Conservation (phyloP, 1,140 invertebrate species). For the Heliconius hermathena region DNA sequence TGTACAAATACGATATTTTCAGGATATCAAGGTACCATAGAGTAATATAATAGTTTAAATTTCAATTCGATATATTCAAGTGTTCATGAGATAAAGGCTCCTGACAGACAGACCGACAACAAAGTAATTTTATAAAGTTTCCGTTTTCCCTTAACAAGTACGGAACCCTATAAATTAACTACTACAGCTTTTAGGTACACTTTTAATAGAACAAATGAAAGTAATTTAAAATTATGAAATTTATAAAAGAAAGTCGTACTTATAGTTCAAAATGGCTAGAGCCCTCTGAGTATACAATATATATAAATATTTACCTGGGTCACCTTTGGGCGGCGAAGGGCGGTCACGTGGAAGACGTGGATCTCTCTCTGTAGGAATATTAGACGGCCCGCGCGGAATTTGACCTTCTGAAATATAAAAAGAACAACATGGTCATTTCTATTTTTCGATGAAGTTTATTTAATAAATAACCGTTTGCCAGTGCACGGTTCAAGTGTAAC, state of each 20-base stretch:
- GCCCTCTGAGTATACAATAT: not conserved
- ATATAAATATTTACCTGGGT: conserved; percentile 75
- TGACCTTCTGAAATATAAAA: conserved; percentile 87
- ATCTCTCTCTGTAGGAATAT: conserved; percentile 85
- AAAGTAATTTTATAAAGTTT: no score
- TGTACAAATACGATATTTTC: no score
- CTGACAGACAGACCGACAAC: no score
- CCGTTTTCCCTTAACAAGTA: no score
- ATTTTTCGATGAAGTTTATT: not conserved
- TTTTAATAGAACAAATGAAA: no score
- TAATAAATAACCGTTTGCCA: not conserved
- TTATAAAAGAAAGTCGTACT: not conserved
- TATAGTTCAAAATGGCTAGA: not conserved
- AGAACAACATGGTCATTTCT: not conserved
- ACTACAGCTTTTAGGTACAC: no score
- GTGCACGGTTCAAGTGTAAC: not conserved
- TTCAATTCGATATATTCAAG: no score
- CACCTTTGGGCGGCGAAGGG: conserved; percentile 82
- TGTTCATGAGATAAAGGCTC: no score
- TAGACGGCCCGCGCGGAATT: conserved; percentile 88
- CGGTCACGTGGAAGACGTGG: conserved; percentile 74
- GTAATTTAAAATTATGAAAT: not conserved
- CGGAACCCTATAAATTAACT: no score
- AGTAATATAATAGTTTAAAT: no score
- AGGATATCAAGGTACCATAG: no score